Base-by-base conservation (phyloP, 35 echinoderm and acorn worm genomes). In the Anneissia japonica region DNA sequence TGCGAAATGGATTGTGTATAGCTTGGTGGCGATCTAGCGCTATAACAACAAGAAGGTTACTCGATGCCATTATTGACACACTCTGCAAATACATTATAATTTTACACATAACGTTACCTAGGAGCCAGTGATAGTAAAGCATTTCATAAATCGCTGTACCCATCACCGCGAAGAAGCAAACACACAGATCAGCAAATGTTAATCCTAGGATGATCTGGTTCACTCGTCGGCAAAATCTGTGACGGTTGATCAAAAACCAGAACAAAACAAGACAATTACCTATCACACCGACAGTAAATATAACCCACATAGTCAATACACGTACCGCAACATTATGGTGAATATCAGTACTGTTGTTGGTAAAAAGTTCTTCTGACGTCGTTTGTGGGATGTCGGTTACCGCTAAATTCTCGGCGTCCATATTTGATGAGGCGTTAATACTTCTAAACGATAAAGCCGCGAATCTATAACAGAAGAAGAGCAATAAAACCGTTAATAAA, bases 21-120 rank as follows among this genome's bases (percentile, higher is more conserved):
- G 96, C 96, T 84, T 91, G 93, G 43, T 99, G 96, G 30, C 96
- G 76, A 38, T 99, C 96, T 3, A 99, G 41, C 5, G 96, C 91
- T 28, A 99, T 90, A 13, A 94, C 43, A 30, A 99, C 89, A 39
- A 99, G 83, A 89, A 99, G 91, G 76, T 91, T 91, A 77, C 89
- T 99, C 17, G 96, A 99, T 6, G 96, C 91, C 89, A 92, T 94
- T 31, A 99, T 82, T 0, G 92, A 85, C 28, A 86, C 89, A 46
- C 75, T 94, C 79, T 99, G 96, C 76, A 94, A 35, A 78, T 88
- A 91, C 91, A 94, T 99, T 0, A 99, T 38, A 33, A 91, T 41
- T 76, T 99, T 99, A 77, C 96, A 99, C 38, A 87, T 41, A 19
- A 87, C 77, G 32, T 92, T 94, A 76, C 96, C 96, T 23, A 73